phyloP scores from a whole-genome alignment of 2,113 vertebrate genomes.

The Rhagologus leucostigma region DNA sequence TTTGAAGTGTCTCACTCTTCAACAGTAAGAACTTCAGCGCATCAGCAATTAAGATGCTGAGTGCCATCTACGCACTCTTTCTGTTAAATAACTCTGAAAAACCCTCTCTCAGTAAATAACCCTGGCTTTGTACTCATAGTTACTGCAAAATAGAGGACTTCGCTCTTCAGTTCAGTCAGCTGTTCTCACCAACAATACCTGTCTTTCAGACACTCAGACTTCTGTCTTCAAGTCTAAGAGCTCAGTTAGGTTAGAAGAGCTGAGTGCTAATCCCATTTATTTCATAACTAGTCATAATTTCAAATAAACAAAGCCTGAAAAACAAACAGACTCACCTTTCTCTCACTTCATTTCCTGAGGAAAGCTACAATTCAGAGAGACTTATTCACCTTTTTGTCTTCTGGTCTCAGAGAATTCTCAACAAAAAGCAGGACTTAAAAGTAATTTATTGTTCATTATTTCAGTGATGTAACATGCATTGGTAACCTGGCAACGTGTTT shows the following conservation, averaged over 20 bases:
- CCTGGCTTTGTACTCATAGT: not conserved
- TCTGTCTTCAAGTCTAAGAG: not conserved
- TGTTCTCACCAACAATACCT: slow-evolving; percentile 15
- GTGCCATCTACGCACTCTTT: not conserved
- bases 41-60: not conserved
- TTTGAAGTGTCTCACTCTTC: not conserved
- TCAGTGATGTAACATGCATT: not conserved
- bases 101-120: not conserved
- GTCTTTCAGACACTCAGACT: slow-evolving; percentile 26
- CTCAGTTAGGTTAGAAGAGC: not conserved
- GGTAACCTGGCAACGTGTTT: not conserved
- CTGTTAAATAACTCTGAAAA: not conserved
- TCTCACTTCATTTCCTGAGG: not conserved
- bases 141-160: not conserved
- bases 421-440: not conserved
- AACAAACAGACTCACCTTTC: not conserved
- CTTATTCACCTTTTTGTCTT: not conserved
- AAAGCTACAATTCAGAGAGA: not conserved
- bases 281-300: not conserved
- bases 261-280: not conserved
- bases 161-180: slow-evolving; percentile 4
- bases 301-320: not conserved
- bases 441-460: not conserved
- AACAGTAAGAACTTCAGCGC: not conserved
- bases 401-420: not conserved